Base-by-base conservation (phyloP, 2,888 invertebrate species). In the Mycalesis mineus region DNA sequence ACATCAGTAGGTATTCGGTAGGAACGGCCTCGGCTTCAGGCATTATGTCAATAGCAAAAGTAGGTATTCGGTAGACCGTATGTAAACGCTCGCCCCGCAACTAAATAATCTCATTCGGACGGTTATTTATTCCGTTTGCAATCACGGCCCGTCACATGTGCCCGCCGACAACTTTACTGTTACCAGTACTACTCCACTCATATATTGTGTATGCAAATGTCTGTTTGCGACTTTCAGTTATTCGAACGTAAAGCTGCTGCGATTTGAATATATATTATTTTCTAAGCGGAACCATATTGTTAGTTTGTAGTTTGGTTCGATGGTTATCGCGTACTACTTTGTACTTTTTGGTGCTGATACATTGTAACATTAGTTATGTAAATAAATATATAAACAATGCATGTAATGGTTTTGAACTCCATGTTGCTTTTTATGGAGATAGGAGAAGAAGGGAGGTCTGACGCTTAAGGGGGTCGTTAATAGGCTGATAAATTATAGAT, bases 181-280 rank as follows among this genome's bases (percentile, higher is more conserved):
- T 60, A 57, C 63, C 56, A 31, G 15, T 47, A 33, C 11, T 33
- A 33, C 47, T 9, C 56, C 58, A 52, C 60, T 60, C 61, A 56
- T 60, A 63, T 64, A 65, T 68, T 69, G 65, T 66, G 64, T 65
- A 70, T 70, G 69, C 68, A 69, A 70, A 70, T 70, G 62, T 68
- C 66, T 66, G 65, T 63, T 65, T 68, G 58, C 61, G 63, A 68
- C 66, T 67, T 66, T 65, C 64, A 62, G 64, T 67, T 68, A 65
- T 65, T 63, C 60, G 61, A 61, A 58, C 39, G 13, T 39, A 50
- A 54, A 4, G 11, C 11, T 36, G 9, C 36, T 9, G 9, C 4
- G 11, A 9, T 9, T 36, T 11, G 36, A 36, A 11, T 33, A 7
- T 7, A 36, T 11, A 9, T 11, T 36, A 63, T 59, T 59, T 63